Evolutionary conservation across 64 coral and sea anemone species (phyloP), one percentile per base, ranked within the genome.

Genomic region (Dendrophyllia cribrosa): DNA sequence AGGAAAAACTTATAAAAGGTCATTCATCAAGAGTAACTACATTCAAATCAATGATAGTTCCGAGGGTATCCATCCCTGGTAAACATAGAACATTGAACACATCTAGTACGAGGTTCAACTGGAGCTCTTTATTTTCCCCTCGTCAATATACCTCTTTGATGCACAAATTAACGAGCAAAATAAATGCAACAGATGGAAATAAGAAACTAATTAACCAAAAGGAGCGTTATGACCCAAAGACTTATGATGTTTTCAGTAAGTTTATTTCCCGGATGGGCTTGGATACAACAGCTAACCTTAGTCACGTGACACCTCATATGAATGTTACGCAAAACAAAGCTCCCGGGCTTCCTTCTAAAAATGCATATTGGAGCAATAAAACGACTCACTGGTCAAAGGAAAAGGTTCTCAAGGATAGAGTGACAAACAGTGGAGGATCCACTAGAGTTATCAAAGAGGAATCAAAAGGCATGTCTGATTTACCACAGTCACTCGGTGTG

Each of bases 41-140:
- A 20, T 67, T 7, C 15, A 67, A 84, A 16, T 51, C 80, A 50
- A 84, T n/a, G 46, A 51, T 65, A 22, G 43, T 25, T n/a, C 17
- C 80, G 47, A 47, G 61, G 20, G 62, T 84, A 20, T 67, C 20
- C 34, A 84, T 67, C 50, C 80, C 80, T 50, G 62, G 45, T 10
- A 23, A 65, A 48, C 46, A 68, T 20, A 11, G 62, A 68, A 5
- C 17, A 50, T 23, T 82, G 4, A 82, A 20, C 1, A 64, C 13
- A 44, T 45, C 78, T 2, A 1, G 34, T 60, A 9, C 9, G n/a
- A 10, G 24, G 11, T 0, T 20, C 14, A 79, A 59, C 12, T 7
- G 14, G 51, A 58, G 6, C 16, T 7, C 46, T 51, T 76, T 55
- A 20, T 16, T 51, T 20, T 59, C 21, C 14, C 26, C 23, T 15